Base-by-base conservation (phyloP, 2,113 vertebrate species). In the Salvelinus fontinalis region DNA sequence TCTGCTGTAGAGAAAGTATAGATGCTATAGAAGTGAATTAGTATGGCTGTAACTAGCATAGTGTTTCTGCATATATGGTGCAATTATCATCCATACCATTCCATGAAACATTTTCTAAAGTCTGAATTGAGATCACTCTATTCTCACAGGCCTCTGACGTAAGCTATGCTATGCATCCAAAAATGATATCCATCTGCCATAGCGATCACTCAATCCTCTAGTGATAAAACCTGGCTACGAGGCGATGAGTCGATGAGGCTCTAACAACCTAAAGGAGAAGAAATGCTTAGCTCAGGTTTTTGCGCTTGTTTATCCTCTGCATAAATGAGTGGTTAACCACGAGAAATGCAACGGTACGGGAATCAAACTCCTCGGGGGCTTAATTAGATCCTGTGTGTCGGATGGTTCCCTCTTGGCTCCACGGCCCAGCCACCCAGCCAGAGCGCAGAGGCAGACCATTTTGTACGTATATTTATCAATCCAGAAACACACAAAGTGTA, bases 321-420 rank as follows among this genome's bases (percentile, higher is more conserved):
- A 24, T 44, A 73, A 75, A 59, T 57, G 75, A 73, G 51, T 67
- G 27, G 49, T 70, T 84, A 75, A 74, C 48, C 27, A 51, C 64
- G 68, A 76, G 73, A 81, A 81, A 74, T 18, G 64, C 71, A 77
- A 59, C n/a, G 34, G 22, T 70, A 12, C 59, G 31, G 67, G 26
- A 68, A 14, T 24, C 27, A 0, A 27, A 54, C 34, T 83, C 84
- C 39, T 16, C 60, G 22, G 75, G 73, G 84, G 67, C 79, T 79
- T 73, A 75, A 83, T 86, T 81, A 83, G 75, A 70, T 70, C 57
- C 54, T 76, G 71, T 27, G 62, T 77, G 54, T 80, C 78, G 66
- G 67, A 68, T 59, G 68, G 66, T 24, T 74, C 54, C 31, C 78
- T 75, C 18, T 66, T 51, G 68, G 64, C 49, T 29, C 24, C 57